Base-by-base conservation (phyloP, 2,113 vertebrate species). In the Cynoglossus semilaevis region DNA sequence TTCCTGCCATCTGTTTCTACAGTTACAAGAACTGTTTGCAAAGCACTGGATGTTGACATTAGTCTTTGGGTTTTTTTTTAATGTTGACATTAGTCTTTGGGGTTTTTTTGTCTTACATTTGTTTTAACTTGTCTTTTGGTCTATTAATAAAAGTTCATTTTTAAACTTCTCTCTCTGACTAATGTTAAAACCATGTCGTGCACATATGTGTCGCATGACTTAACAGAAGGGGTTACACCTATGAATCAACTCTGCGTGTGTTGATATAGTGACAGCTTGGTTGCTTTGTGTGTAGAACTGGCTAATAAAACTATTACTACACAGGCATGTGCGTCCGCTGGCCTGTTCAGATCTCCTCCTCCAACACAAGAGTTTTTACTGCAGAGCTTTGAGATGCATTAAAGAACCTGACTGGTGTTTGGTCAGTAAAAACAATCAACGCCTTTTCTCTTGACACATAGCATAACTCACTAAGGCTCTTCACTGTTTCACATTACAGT, bases 61-160 rank as follows among this genome's bases (percentile, higher is more conserved):
- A 56, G 59, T 57, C 74, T 63, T 54, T 51, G 72, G 76, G 73
- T 6, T 58, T 11, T 70, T 70, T 55, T 71, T 71, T n/a, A n/a
- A n/a, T n/a, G n/a, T n/a, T n/a, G n/a, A n/a, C n/a, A 59, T 79
- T 67, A 79, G 64, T 57, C 74, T 63, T 54, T 51, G 72, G 76
- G 73, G 3, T 58, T 11, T 70, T 70, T 55, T 71, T 71, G 52
- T 18, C 18, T 47, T 47, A 41, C 44, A 64, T 72, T n/a, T n/a
- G 6, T 80, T 80, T 4, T 2, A 11, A 74, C 82, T 84, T 84
- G 86, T 87, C 83, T 81, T 55, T 60, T 63, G 77, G 74, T 59
- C 46, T 37, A 37, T 68, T 66, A 82, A 87, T 88, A 87, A 87
- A 70, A n/a, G n/a, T n/a, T n/a, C n/a, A n/a, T n/a, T n/a, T 59